Evolutionary conservation across 2,888 invertebrate genomes (phyloP).

Genomic region (Macaria liturata): DNA sequence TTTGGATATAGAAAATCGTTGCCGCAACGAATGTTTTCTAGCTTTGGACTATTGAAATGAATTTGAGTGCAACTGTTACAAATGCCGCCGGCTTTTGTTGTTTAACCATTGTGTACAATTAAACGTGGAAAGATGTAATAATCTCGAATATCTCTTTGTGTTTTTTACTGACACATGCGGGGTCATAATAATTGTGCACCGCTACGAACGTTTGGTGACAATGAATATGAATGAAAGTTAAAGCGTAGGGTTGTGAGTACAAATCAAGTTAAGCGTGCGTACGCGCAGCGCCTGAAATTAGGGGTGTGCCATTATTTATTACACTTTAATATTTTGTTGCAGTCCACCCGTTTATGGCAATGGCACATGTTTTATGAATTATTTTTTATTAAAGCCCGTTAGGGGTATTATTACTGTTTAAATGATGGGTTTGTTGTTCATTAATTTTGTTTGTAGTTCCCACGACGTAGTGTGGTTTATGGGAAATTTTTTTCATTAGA

Average conservation of each 20-base stretch:
- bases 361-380: slow-evolving; percentile 69
- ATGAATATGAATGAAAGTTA: slow-evolving; percentile 75
- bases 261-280: slow-evolving; percentile 70
- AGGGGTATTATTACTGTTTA: slow-evolving; percentile 73
- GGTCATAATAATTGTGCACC: slow-evolving; percentile 47
- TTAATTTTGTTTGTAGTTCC: slow-evolving; percentile 76
- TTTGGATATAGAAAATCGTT: slow-evolving; percentile 67
- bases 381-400: slow-evolving; percentile 74
- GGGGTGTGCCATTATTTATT: slow-evolving; percentile 82
- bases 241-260: slow-evolving; percentile 74
- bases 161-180: slow-evolving; percentile 76
- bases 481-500: slow-evolving; percentile 26
- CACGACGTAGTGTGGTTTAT: slow-evolving; percentile 56
- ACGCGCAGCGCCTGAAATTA: slow-evolving; percentile 71
- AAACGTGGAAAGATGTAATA: slow-evolving; percentile 80
- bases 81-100: slow-evolving; percentile 73
- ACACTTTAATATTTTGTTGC: slow-evolving; percentile 79
- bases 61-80: slow-evolving; percentile 75
- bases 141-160: slow-evolving; percentile 78
- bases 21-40: slow-evolving; percentile 68
- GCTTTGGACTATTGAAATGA: slow-evolving; percentile 49
- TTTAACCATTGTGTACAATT: slow-evolving; percentile 79
- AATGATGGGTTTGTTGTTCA: slow-evolving; percentile 69
- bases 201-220: slow-evolving; percentile 64
- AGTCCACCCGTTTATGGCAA: slow-evolving; percentile 71